These are phyloP conservation scores for Octodonta nipae DNA, from an alignment of 2,888 invertebrate genomes.

Conservation along the genomic window DNA sequence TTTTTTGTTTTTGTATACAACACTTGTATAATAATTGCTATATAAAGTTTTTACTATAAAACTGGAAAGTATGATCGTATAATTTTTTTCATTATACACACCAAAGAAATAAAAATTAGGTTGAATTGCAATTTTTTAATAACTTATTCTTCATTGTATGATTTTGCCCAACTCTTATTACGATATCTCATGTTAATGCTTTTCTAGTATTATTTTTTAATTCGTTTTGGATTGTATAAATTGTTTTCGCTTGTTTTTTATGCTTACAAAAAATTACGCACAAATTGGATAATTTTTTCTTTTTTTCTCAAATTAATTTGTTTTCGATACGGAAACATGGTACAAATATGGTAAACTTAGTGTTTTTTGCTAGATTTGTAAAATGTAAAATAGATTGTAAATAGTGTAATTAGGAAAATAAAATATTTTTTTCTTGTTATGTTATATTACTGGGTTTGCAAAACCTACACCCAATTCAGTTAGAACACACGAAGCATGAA, in stretches of 20 bases:
- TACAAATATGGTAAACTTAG: conserved; percentile 28
- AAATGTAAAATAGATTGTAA: conserved; percentile 26
- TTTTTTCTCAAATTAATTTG: conserved; percentile 7
- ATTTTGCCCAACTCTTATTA: conserved; percentile 16
- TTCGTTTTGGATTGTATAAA: conserved; percentile 7
- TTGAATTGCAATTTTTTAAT: conserved; percentile 20
- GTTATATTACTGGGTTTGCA: no score
- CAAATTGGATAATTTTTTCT: conserved; percentile 2
- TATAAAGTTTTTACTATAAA: conserved; percentile 35
- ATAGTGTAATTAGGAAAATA: conserved; percentile 28
- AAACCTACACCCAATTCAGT: no score
- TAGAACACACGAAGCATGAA: no score
- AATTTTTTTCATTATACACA: conserved; percentile 36
- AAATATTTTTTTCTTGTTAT: conserved; percentile 24
- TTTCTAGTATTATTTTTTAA: conserved; percentile 7
- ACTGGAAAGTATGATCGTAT: conserved; percentile 33
- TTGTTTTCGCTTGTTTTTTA: conserved; percentile 10
- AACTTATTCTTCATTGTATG: conserved; percentile 24
- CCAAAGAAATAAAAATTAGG: conserved; percentile 31
- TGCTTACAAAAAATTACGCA: conserved; percentile 2
- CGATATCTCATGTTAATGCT: conserved; percentile 5
- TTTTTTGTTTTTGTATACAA: conserved; percentile 30
- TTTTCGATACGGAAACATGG: conserved; percentile 22
- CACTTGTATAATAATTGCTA: conserved; percentile 31
- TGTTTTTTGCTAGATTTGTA: conserved; percentile 26